Evolutionary conservation across 2,113 vertebrate genomes (phyloP).

Genomic region (Phylloscopus whistleri): DNA sequence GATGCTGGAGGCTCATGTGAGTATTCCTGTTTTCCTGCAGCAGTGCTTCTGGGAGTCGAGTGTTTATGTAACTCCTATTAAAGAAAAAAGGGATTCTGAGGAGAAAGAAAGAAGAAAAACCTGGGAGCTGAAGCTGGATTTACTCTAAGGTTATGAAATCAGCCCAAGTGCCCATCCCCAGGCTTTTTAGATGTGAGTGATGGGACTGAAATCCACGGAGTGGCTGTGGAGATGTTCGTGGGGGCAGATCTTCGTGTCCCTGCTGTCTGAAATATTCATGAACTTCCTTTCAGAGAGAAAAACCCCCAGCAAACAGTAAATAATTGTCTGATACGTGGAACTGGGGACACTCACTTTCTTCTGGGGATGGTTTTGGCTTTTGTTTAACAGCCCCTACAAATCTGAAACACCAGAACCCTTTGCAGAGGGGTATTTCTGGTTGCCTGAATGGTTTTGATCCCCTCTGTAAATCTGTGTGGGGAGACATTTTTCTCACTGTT

Average conservation of each 20-base stretch:
- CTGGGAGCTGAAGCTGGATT: not conserved
- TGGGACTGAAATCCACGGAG: fast-evolving
- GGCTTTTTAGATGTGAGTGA: not conserved
- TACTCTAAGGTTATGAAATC: not conserved
- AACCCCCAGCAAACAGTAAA: not conserved
- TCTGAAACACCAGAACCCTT: not conserved
- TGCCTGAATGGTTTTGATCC: not conserved
- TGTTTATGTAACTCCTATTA: not conserved
- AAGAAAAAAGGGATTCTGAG: not conserved
- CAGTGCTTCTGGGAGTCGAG: not conserved
- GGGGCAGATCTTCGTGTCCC: not conserved
- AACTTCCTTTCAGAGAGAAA: not conserved
- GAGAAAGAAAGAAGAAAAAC: not conserved
- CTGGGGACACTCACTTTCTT: not conserved
- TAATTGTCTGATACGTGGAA: not conserved
- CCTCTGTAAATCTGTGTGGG: conserved; percentile 12
- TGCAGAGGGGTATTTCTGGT: not conserved
- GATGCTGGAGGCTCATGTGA: not conserved
- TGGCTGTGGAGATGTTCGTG: not conserved
- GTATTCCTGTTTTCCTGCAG: not conserved
- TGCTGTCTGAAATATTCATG: not conserved
- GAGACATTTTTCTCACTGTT: not conserved
- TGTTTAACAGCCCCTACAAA: not conserved
- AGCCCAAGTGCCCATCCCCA: not conserved
- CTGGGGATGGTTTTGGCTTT: not conserved